phyloP scores from a whole-genome alignment of 2,888 invertebrate genomes.

The Plebejus anna region DNA sequence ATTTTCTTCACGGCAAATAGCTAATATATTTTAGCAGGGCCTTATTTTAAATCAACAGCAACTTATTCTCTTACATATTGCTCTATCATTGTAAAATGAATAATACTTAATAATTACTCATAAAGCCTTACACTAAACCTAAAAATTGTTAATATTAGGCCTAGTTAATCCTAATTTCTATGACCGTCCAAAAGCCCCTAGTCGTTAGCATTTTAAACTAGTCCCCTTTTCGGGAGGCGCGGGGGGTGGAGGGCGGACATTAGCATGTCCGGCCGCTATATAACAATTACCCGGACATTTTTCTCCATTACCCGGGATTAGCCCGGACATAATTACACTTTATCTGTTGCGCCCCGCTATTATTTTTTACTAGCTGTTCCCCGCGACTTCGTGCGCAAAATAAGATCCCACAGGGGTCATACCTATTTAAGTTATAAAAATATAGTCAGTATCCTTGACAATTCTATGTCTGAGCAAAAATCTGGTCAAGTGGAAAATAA shows the following conservation, averaged over 20 bases:
- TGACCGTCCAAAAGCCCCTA: background rate
- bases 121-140: too few relatives aligned
- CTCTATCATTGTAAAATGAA: too few relatives aligned
- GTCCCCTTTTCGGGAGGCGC: background rate
- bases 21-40: too few relatives aligned
- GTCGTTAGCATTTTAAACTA: constrained; percentile 13
- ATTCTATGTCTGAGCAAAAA: too few relatives aligned
- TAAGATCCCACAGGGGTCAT: background rate
- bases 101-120: too few relatives aligned
- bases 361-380: background rate
- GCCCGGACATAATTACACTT: constrained; percentile 34
- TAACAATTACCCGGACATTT: constrained; percentile 75
- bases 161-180: background rate
- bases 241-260: constrained; percentile 41
- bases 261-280: constrained; percentile 74
- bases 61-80: too few relatives aligned
- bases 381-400: background rate
- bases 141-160: too few relatives aligned
- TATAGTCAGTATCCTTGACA: too few relatives aligned
- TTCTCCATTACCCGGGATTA: constrained; percentile 76
- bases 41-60: too few relatives aligned
- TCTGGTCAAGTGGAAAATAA: too few relatives aligned
- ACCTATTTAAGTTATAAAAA: too few relatives aligned
- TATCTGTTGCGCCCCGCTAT: constrained; percentile 34
- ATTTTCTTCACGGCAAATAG: too few relatives aligned